Conservation (phyloP, 2,113 vertebrate genomes). For the Marmota flaviventris region DNA sequence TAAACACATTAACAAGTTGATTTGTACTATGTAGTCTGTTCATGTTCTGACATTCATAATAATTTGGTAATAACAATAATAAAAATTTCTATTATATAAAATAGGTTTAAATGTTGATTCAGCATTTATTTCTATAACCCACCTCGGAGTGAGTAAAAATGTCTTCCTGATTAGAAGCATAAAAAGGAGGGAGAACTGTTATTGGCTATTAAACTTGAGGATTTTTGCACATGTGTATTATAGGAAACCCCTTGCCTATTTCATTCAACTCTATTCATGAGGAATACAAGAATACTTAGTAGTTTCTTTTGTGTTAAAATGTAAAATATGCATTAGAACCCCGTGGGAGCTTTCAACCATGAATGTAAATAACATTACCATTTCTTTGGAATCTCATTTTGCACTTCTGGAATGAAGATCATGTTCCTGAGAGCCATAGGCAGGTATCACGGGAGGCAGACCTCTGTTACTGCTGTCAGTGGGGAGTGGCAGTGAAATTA, state of each 20-base stretch:
- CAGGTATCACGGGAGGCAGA: neutral
- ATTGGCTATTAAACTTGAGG: neutral
- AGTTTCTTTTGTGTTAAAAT: neutral
- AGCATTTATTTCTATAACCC: neutral
- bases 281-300: neutral
- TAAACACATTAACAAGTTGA: neutral
- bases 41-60: neutral
- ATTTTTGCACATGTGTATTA: constrained; percentile 1
- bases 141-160: neutral
- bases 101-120: neutral
- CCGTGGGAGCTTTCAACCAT: neutral
- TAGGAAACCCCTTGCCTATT: neutral
- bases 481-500: neutral
- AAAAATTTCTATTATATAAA: neutral
- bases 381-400: neutral
- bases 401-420: neutral
- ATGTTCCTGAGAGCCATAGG: neutral
- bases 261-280: neutral
- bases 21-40: neutral
- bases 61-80: neutral
- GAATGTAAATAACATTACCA: neutral
- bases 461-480: too few species aligned
- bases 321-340: neutral
- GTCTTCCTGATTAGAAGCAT: neutral
- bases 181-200: neutral